Percentiles rank a stretch among this genome's conserved stretches.
Evolutionary conservation across 2,888 invertebrate genomes (phyloP).

Genomic region (Clitarchus hookeri): DNA sequence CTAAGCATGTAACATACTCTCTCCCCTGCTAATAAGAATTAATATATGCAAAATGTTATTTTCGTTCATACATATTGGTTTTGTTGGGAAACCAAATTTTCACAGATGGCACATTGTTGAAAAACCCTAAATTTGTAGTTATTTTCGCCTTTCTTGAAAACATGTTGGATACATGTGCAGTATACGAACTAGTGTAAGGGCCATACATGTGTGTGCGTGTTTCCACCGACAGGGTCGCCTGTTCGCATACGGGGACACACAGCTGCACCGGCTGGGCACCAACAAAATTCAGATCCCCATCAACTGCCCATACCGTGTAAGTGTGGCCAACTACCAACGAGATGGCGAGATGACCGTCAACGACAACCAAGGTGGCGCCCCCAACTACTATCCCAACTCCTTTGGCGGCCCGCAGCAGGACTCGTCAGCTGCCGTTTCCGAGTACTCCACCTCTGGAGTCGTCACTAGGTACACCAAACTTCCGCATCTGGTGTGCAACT

Average conservation of each 20-base stretch:
- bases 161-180: too few species aligned
- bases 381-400: constrained; percentile 97
- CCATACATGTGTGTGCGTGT: too few species aligned
- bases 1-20: too few species aligned
- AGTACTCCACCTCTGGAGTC: constrained; percentile 71
- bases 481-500: too few species aligned
- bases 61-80: too few species aligned
- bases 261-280: constrained; percentile 85
- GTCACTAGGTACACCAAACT: constrained; percentile 61
- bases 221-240: constrained; percentile 81
- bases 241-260: constrained; percentile 92
- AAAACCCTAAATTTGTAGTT: too few species aligned
- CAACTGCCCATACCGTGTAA: constrained; percentile 80
- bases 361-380: constrained; percentile 76
- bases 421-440: constrained; percentile 65
- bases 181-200: too few species aligned
- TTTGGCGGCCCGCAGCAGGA: constrained; percentile 83
- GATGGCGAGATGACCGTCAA: constrained; percentile 78
- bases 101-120: too few species aligned
- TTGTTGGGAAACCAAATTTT: too few species aligned
- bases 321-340: constrained; percentile 76
- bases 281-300: constrained; percentile 93
- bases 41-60: too few species aligned
- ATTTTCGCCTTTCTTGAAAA: too few species aligned
- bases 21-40: too few species aligned